Evolutionary conservation across 2,888 invertebrate species (phyloP).

Genomic region (Pristionchus mayeri): DNA sequence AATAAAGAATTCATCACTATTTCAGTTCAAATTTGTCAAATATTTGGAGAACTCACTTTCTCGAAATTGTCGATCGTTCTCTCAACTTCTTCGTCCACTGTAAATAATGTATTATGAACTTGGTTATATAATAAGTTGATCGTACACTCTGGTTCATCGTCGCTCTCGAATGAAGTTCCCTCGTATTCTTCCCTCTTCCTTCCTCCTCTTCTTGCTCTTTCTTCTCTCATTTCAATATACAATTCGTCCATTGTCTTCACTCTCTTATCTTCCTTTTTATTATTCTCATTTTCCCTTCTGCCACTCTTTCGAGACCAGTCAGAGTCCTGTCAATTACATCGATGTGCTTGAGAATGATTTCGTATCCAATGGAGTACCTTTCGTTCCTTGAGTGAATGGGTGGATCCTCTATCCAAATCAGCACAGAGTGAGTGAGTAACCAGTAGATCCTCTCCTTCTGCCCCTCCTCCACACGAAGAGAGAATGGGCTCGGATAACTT

Average conservation of each 20-base stretch:
- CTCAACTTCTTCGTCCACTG: constrained; percentile 44
- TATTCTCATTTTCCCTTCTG: background rate
- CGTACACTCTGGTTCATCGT: constrained; percentile 38
- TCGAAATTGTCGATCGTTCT: background rate
- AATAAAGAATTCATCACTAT: no score
- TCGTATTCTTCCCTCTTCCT: constrained; percentile 13
- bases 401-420: constrained; percentile 37
- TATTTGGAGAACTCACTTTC: background rate
- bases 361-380: background rate
- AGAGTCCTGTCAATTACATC: background rate
- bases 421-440: constrained; percentile 46
- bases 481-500: constrained; percentile 46
- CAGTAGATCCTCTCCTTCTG: constrained; percentile 13
- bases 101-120: background rate
- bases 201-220: background rate
- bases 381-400: constrained; percentile 15
- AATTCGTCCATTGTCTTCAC: background rate
- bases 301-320: constrained; percentile 16
- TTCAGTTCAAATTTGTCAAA: no score
- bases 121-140: background rate
- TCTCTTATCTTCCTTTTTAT: background rate
- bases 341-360: background rate
- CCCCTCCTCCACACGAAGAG: background rate
- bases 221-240: constrained; percentile 16
- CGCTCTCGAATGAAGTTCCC: background rate